Conservation (phyloP, 2,113 vertebrate species). For the Poeciliopsis turrubarensis region DNA sequence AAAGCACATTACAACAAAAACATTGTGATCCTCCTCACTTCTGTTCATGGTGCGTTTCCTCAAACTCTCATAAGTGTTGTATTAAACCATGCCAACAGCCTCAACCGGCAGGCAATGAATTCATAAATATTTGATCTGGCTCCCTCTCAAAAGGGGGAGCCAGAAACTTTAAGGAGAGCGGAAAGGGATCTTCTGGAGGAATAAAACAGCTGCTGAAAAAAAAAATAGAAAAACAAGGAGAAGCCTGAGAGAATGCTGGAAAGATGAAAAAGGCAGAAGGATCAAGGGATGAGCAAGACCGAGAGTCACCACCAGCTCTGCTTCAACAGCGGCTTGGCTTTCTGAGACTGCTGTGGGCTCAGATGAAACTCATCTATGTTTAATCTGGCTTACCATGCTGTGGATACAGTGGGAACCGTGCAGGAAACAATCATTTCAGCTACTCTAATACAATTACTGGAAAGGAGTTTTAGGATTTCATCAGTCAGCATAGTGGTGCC, state of each 20-base stretch:
- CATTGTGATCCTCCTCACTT: slow-evolving; percentile 42
- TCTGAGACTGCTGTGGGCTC: slow-evolving; percentile 4
- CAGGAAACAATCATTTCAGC: neutral
- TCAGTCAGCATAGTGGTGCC: neutral
- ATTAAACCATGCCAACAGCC: neutral
- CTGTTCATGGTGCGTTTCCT: slow-evolving; percentile 4
- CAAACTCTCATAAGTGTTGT: slow-evolving; percentile 4
- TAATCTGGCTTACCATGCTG: neutral
- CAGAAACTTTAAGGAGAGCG: slow-evolving; percentile 22
- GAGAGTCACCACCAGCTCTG: slow-evolving; percentile 48
- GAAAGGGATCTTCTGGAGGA: slow-evolving; percentile 24
- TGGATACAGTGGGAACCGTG: neutral
- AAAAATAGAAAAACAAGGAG: slow-evolving; percentile 12
- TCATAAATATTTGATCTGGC: slow-evolving; percentile 56
- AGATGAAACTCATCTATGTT: slow-evolving; percentile 2
- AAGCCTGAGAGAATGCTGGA: slow-evolving; percentile 29
- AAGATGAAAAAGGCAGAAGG: slow-evolving; percentile 45
- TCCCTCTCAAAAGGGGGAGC: slow-evolving; percentile 38
- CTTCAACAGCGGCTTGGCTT: slow-evolving; percentile 34
- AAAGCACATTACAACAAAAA: slow-evolving; percentile 41
- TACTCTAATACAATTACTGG: neutral
- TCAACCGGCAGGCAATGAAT: slow-evolving; percentile 45
- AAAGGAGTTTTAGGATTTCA: neutral
- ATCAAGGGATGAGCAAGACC: slow-evolving; percentile 37
- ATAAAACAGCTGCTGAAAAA: slow-evolving; percentile 39